Base-by-base conservation (phyloP, 2,797 vertebrate species). In the Halcyon chelicuti region DNA sequence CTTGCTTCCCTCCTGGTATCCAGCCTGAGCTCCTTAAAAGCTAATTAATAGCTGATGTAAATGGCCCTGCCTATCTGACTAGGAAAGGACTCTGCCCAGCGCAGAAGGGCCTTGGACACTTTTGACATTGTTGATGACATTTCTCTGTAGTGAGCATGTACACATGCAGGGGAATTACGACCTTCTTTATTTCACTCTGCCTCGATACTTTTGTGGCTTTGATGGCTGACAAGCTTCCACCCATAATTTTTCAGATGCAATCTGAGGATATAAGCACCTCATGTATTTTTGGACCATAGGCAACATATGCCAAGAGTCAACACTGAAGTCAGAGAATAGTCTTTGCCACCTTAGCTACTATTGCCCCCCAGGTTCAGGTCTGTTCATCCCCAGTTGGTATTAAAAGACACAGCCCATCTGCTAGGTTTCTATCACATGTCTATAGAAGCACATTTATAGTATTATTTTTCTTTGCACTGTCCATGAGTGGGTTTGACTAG, bases 391-490 rank as follows among this genome's bases (percentile, higher is more conserved):
- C 89, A 74, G 49, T 28, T 0, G 33, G 74, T 83, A 94, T 93
- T 91, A 88, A 82, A 92, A 96, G 91, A 88, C 5, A 5, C 39
- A 78, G 76, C 81, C 89, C 94, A 92, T 93, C 89, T 94, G 91
- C 39, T 83, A 54, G 68, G 76, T 72, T 91, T 88, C 78, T 88
- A 2, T 51, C 72, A 77, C 76, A 37, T n/a, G 72, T 65, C 87
- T 95, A 46, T 10, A 75, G 49, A 81, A 88, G 65, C 23, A 84
- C 70, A 88, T 42, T 93, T 93, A 92, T 35, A 89, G 79, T 91
- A 93, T 39, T 61, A 51, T 42, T 88, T 74, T 81, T 28, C 76
- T 77, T 77, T 91, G 51, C 82, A 44, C 63, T 82, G 93, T 47
- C 90, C 74, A 0, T 82, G 66, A 94, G 73, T 89, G 68, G 65